phyloP scores from a whole-genome alignment of 1,140 invertebrate genomes.

The Hestina assimilis region DNA sequence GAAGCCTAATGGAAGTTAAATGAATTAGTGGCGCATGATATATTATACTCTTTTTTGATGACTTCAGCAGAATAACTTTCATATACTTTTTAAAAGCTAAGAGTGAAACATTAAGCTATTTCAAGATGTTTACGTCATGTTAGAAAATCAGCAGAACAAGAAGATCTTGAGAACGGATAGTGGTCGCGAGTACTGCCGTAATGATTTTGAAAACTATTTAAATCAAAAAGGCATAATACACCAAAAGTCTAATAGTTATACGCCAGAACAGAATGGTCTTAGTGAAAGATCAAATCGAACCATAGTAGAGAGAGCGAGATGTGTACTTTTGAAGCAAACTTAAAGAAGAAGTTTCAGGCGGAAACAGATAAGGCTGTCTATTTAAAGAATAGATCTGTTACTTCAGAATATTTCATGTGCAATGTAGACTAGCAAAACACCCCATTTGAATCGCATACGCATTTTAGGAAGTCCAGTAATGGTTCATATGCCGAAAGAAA shows the following conservation, averaged over 20 bases:
- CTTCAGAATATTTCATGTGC: constrained; percentile 17
- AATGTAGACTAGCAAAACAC: too few species aligned
- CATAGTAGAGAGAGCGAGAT: constrained; percentile 19
- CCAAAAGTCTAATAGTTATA: constrained; percentile 6
- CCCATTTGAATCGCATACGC: constrained; percentile 50
- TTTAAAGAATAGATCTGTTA: constrained; percentile 3
- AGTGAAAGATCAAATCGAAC: constrained; percentile 34
- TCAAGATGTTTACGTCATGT: not conserved
- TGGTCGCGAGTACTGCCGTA: constrained; percentile 5
- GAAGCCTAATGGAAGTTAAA: constrained; percentile 37
- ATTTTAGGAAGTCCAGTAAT: constrained; percentile 47
- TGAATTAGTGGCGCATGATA: constrained; percentile 43
- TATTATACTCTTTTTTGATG: constrained; percentile 44
- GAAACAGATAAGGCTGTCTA: constrained; percentile 29
- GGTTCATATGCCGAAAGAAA: constrained; percentile 10
- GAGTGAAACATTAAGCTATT: not conserved
- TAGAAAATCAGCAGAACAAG: constrained; percentile 1
- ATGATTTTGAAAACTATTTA: constrained; percentile 5
- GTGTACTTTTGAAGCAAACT: constrained; percentile 8
- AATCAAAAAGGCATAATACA: constrained; percentile 12
- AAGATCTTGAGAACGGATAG: constrained; percentile 27
- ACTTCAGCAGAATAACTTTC: constrained; percentile 31
- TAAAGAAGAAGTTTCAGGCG: constrained; percentile 9
- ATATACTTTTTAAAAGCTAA: constrained; percentile 36
- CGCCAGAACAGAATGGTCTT: constrained; percentile 50